phyloP scores from a whole-genome alignment of 2,888 invertebrate species.

The Gryllus longicercus region DNA sequence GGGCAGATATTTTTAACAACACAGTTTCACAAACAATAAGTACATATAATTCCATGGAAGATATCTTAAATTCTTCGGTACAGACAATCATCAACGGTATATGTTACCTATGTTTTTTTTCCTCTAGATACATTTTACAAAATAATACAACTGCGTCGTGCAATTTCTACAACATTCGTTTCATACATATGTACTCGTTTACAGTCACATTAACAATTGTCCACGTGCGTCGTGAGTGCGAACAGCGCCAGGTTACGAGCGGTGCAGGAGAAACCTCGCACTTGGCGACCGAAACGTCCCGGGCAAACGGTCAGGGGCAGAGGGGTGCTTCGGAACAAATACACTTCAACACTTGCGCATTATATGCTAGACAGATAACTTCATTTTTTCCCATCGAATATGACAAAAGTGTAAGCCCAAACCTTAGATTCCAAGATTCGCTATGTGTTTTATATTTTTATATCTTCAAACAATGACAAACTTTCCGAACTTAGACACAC shows the following conservation, averaged over 20 bases:
- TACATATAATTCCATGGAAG: slow-evolving; percentile 17
- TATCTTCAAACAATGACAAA: slow-evolving; percentile 19
- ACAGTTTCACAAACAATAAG: slow-evolving; percentile 8
- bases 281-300: neutral
- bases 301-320: neutral
- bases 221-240: neutral
- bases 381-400: neutral
- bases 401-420: neutral
- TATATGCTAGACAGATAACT: neutral
- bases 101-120: neutral
- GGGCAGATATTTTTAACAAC: slow-evolving; percentile 17
- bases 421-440: neutral
- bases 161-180: slow-evolving; percentile 2
- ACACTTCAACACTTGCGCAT: neutral
- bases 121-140: neutral
- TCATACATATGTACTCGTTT: neutral
- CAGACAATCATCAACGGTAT: neutral
- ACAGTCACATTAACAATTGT: neutral
- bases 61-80: slow-evolving; percentile 1
- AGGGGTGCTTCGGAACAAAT: slow-evolving; percentile 1
- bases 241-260: neutral
- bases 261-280: too few species aligned
- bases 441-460: slow-evolving; percentile 19
- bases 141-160: neutral
- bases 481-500: slow-evolving; percentile 33